A percentile compares a stretch with the other conserved stretches of the same genome.
phyloP scores from a whole-genome alignment of 64 coral and sea anemone species.

The Montipora capricornis region DNA sequence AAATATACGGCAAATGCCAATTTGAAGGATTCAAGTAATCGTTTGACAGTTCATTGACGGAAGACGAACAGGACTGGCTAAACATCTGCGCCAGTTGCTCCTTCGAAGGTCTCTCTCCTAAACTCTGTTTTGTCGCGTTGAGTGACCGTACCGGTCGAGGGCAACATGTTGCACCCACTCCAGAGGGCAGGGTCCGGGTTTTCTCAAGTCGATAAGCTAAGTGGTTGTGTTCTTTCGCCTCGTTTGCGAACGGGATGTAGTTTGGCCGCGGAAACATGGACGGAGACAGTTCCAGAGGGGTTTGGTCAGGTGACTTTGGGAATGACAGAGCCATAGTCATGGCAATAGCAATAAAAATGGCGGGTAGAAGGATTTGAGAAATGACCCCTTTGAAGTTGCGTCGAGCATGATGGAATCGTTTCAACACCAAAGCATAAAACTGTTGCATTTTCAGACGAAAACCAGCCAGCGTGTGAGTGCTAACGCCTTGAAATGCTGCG shows the following conservation, averaged over 20 bases:
- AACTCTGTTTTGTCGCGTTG: slow-evolving; percentile 32
- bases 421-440: slow-evolving; percentile 90
- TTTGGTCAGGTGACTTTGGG: slow-evolving; percentile 79
- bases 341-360: slow-evolving; percentile 95
- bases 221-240: slow-evolving; percentile 79
- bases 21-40: slow-evolving; percentile 81
- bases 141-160: slow-evolving; percentile 37
- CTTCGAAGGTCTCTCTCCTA: slow-evolving; percentile 62
- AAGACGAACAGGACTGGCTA: slow-evolving; percentile 67
- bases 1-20: slow-evolving; percentile 64
- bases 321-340: slow-evolving; percentile 98
- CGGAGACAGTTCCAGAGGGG: slow-evolving; percentile 80
- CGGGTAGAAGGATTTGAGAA: slow-evolving; percentile 93
- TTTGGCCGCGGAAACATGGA: slow-evolving; percentile 95
- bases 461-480: slow-evolving; percentile 73
- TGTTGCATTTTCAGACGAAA: slow-evolving; percentile 85
- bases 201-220: slow-evolving; percentile 81
- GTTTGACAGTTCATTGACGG: slow-evolving; percentile 78
- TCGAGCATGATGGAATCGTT: slow-evolving; percentile 91
- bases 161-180: slow-evolving; percentile 94
- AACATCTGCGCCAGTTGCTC: slow-evolving; percentile 77
- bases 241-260: slow-evolving; percentile 97
- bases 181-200: slow-evolving; percentile 90
- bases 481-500: slow-evolving; percentile 67
- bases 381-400: slow-evolving; percentile 97